Percentiles rank a stretch among this genome's conserved stretches.
phyloP scores from a whole-genome alignment of 2,888 invertebrate species.

The Trachelus troglodyta region DNA sequence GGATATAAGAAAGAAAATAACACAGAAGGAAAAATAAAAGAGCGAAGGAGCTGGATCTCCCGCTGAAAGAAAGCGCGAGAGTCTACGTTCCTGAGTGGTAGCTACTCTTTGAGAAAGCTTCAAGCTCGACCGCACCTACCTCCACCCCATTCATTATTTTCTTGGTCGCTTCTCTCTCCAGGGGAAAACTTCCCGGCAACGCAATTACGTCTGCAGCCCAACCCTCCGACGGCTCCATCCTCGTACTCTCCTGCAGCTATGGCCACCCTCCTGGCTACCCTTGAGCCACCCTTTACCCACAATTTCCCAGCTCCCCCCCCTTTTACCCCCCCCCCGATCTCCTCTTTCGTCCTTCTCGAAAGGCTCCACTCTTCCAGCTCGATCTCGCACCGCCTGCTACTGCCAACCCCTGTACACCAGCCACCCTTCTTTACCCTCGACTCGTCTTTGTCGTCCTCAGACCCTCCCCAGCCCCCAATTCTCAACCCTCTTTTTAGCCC shows the following conservation, averaged over 20 bases:
- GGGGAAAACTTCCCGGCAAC: slow-evolving; percentile 64
- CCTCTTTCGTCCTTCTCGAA: slow-evolving; percentile 7
- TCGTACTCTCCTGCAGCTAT: slow-evolving; percentile 17
- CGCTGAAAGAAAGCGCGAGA: neutral
- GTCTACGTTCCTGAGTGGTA: neutral
- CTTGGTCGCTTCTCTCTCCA: slow-evolving; percentile 60
- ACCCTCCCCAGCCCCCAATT: neutral
- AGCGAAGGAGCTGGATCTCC: neutral
- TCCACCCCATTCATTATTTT: slow-evolving; percentile 62
- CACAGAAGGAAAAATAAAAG: neutral
- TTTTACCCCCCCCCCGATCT: slow-evolving; percentile 8
- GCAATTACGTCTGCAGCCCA: slow-evolving; percentile 60
- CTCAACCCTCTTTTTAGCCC: neutral
- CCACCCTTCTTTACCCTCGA: slow-evolving; percentile 16
- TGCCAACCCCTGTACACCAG: slow-evolving; percentile 17
- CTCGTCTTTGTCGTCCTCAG: slow-evolving; percentile 16
- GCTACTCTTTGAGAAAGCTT: slow-evolving; percentile 34
- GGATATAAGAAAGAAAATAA: neutral
- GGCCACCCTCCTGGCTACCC: slow-evolving; percentile 17
- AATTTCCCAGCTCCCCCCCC: slow-evolving; percentile 28
- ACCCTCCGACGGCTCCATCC: slow-evolving; percentile 27
- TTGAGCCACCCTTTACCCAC: slow-evolving; percentile 25
- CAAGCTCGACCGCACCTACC: slow-evolving; percentile 24
- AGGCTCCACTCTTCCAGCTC: slow-evolving; percentile 18
- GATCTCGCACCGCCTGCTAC: slow-evolving; percentile 19